Conservation (phyloP, 2,797 vertebrate genomes). For the Sebastes vulpes region DNA sequence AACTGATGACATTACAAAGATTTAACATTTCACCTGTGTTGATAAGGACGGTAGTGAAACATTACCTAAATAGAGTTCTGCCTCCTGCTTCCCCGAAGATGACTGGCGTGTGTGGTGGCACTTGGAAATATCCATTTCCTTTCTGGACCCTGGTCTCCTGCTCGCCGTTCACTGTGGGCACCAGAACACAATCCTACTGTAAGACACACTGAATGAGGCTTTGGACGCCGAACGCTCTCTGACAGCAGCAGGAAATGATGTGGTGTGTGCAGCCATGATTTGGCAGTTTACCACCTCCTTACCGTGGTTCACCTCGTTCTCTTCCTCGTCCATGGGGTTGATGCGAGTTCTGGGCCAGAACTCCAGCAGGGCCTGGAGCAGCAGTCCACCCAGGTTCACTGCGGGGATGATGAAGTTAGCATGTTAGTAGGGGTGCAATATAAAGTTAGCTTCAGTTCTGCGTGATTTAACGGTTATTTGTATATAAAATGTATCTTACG, state of each 20-base stretch:
- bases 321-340: conserved; percentile 97
- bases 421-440: not conserved
- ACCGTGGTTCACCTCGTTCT: conserved; percentile 98
- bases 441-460: not conserved
- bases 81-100: conserved; percentile 99
- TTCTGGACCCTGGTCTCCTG: conserved; percentile 96
- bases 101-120: conserved; percentile 97
- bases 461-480: not conserved
- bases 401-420: not conserved
- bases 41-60: not conserved
- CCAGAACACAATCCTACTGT: not conserved
- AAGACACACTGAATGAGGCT: not conserved
- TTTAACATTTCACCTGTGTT: not conserved
- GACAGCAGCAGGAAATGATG: not conserved
- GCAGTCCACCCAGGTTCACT: conserved; percentile 97
- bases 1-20: not conserved
- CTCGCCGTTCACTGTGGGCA: conserved; percentile 92
- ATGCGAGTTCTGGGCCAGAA: conserved; percentile 99
- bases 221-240: not conserved
- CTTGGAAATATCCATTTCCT: conserved; percentile 98
- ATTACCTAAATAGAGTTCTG: conserved; percentile 96
- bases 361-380: conserved; percentile 96
- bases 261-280: not conserved
- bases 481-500: conserved; percentile 79
- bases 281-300: conserved; percentile 24